A percentile compares a stretch with the other conserved stretches of the same genome.
phyloP scores from a whole-genome alignment of 37 sponge, comb jelly and placozoan genomes.

The Eunapius fragilis region DNA sequence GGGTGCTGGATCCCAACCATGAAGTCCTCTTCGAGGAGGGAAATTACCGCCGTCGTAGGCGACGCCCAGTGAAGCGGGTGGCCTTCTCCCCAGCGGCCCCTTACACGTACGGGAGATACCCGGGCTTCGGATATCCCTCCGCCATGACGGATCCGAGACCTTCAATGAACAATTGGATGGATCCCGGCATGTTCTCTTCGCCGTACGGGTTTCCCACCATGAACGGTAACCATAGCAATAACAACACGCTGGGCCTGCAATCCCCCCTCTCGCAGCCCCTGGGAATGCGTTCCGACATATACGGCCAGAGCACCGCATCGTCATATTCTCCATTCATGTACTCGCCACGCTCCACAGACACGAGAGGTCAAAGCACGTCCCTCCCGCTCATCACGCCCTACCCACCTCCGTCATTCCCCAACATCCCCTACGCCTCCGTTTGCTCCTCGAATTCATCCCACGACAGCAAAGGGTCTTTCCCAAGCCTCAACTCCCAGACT shows the following conservation, averaged over 20 bases:
- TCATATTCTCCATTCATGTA: slow-evolving; percentile 49
- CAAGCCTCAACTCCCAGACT: not conserved
- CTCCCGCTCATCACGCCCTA: slow-evolving; percentile 50
- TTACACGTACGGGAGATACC: not conserved
- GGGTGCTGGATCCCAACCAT: slow-evolving; percentile 86
- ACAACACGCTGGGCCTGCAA: slow-evolving; percentile 23
- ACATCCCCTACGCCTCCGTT: not conserved
- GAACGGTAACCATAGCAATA: slow-evolving; percentile 69
- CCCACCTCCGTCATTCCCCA: slow-evolving; percentile 31
- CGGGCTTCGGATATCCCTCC: slow-evolving; percentile 1
- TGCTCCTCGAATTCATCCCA: not conserved
- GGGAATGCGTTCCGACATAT: not conserved
- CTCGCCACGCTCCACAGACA: slow-evolving; percentile 26
- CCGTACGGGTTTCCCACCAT: slow-evolving; percentile 21
- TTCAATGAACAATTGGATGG: slow-evolving; percentile 16
- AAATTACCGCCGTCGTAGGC: slow-evolving; percentile 81
- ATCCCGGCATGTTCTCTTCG: slow-evolving; percentile 24
- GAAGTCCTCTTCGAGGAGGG: slow-evolving; percentile 94
- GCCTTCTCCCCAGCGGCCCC: slow-evolving; percentile 23
- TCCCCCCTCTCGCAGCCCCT: slow-evolving; percentile 17
- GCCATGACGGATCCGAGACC: not conserved
- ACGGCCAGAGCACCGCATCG: slow-evolving; percentile 12
- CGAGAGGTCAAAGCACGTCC: not conserved
- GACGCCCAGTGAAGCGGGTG: slow-evolving; percentile 80
- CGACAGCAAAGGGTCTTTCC: not conserved